Conservation (phyloP, 2,113 vertebrate genomes). For the Cinclus mexicanus region DNA sequence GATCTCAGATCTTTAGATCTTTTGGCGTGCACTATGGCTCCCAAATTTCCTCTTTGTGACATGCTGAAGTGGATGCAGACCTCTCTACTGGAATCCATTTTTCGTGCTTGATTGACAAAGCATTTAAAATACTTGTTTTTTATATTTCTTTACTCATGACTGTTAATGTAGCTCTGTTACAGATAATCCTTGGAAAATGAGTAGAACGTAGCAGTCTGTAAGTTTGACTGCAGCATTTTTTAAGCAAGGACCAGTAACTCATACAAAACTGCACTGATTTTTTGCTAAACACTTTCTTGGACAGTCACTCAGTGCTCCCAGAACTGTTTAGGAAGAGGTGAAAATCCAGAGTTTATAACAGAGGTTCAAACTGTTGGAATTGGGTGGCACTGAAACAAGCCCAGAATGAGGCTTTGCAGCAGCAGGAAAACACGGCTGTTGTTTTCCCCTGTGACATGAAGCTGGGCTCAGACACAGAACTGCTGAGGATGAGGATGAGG, state of each 20-base stretch:
- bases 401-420: background rate
- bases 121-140: background rate
- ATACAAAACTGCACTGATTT: background rate
- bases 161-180: background rate
- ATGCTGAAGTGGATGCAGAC: background rate
- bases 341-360: background rate
- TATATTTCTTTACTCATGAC: background rate
- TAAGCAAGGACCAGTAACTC: background rate
- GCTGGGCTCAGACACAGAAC: background rate
- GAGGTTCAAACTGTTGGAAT: background rate
- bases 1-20: background rate
- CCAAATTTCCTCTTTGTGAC: no score
- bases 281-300: background rate
- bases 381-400: background rate
- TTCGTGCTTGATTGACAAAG: background rate
- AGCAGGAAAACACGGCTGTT: background rate
- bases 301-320: background rate
- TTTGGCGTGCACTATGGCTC: background rate
- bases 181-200: background rate
- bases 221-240: background rate
- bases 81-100: background rate
- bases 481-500: background rate
- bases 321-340: background rate
- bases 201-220: background rate
- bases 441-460: background rate